These are phyloP conservation scores for Lepetodrilus schrolli DNA, from an alignment of 2,888 invertebrate species.

Conservation along the genomic window DNA sequence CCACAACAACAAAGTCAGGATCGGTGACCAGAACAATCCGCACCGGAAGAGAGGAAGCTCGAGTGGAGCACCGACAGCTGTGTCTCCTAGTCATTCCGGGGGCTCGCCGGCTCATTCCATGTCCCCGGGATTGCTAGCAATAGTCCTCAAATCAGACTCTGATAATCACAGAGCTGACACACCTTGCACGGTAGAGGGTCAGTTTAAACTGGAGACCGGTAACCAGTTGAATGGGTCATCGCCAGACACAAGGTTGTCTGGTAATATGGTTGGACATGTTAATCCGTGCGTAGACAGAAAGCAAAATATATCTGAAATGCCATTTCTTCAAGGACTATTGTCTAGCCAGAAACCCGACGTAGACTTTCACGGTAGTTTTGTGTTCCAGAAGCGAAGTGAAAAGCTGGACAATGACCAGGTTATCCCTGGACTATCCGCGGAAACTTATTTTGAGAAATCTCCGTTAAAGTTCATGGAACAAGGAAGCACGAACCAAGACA, in stretches of 20 bases:
- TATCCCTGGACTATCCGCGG: not conserved
- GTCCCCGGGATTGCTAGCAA: constrained; percentile 4
- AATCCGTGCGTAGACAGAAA: not conserved
- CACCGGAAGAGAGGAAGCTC: not conserved
- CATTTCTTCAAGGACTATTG: constrained; percentile 5
- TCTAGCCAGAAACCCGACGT: not conserved
- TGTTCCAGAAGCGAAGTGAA: not conserved
- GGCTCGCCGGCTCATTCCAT: not conserved
- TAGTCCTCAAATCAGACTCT: not conserved
- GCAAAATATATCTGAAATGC: not conserved
- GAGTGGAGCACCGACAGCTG: not conserved
- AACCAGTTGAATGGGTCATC: not conserved
- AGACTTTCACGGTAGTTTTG: not conserved
- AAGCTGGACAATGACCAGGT: not conserved
- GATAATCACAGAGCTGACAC: not conserved
- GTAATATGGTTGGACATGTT: too few relatives aligned
- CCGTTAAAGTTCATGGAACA: not conserved
- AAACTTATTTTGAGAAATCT: constrained; percentile 33
- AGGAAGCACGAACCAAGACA: constrained; percentile 18
- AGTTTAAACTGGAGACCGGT: too few relatives aligned
- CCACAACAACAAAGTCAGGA: constrained; percentile 51
- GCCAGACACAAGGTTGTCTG: not conserved
- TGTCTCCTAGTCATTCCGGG: not conserved
- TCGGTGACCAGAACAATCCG: constrained; percentile 42
- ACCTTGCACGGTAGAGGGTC: too few relatives aligned